These are phyloP conservation scores for Phodopus roborovskii DNA, from an alignment of 2,113 vertebrate species.

Conservation along the genomic window DNA sequence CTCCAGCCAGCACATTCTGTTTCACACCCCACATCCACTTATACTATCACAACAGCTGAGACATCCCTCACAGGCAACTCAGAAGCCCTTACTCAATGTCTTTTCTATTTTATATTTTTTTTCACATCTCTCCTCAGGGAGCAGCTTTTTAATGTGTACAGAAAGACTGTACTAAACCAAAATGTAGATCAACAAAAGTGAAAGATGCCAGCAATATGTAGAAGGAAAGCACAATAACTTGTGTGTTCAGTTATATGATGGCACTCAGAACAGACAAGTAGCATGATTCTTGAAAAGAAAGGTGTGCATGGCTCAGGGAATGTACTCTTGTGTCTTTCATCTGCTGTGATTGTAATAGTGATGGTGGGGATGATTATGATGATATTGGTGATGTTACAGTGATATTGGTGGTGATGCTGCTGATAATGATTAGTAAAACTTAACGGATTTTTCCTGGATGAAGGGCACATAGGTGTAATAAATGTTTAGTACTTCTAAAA, in stretches of 20 bases:
- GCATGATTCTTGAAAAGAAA: neutral
- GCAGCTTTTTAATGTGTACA: neutral
- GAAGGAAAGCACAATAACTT: no score
- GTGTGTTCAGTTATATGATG: neutral
- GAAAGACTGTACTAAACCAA: neutral
- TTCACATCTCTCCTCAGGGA: neutral
- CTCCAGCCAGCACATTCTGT: neutral
- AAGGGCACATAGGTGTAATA: neutral
- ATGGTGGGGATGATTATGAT: no score
- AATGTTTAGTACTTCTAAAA: neutral
- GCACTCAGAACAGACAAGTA: neutral
- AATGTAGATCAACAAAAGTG: neutral
- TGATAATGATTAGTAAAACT: neutral
- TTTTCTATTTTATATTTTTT: neutral
- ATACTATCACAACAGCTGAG: accelerated
- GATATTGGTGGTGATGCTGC: neutral
- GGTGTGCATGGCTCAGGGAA: neutral
- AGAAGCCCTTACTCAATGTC: neutral
- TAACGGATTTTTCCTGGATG: neutral
- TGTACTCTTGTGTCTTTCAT: neutral
- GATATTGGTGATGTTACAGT: neutral
- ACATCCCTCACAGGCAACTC: neutral
- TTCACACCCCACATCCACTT: neutral
- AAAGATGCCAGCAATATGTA: neutral
- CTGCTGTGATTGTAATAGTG: neutral